phyloP scores from a whole-genome alignment of 2,888 invertebrate genomes.

The Thymelicus lineola region DNA sequence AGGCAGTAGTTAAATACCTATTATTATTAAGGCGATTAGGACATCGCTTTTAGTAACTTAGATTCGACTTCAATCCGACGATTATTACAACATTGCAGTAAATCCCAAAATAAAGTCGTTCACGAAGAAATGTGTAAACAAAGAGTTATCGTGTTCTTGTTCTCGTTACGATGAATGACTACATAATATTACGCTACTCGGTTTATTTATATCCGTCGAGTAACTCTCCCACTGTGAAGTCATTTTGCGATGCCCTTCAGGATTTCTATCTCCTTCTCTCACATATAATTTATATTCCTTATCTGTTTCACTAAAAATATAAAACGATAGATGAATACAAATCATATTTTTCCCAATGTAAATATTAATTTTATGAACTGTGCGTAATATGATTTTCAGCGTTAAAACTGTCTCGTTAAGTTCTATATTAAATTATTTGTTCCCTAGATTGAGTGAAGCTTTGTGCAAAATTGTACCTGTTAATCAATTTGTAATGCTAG shows the following conservation, averaged over 20 bases:
- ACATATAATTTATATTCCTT: slow-evolving; percentile 2
- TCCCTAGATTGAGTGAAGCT: not conserved
- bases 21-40: not conserved
- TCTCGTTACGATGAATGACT: slow-evolving; percentile 59
- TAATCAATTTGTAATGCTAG: too few relatives aligned
- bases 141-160: slow-evolving; percentile 43
- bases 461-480: too few relatives aligned
- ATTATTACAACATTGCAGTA: slow-evolving; percentile 8
- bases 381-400: too few relatives aligned
- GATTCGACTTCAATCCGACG: not conserved
- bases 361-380: not conserved
- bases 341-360: slow-evolving; percentile 11
- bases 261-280: slow-evolving; percentile 28
- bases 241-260: slow-evolving; percentile 62
- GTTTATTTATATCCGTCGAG: slow-evolving; percentile 61
- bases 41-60: too few relatives aligned
- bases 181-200: slow-evolving; percentile 50
- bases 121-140: slow-evolving; percentile 40
- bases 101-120: slow-evolving; percentile 12
- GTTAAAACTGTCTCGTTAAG: too few relatives aligned
- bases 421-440: too few relatives aligned
- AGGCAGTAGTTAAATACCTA: too few relatives aligned
- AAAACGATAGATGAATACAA: slow-evolving; percentile 15
- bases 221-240: slow-evolving; percentile 68
- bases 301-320: slow-evolving; percentile 2